Conservation (phyloP, 2,888 invertebrate species). For the Anodontia alba region DNA sequence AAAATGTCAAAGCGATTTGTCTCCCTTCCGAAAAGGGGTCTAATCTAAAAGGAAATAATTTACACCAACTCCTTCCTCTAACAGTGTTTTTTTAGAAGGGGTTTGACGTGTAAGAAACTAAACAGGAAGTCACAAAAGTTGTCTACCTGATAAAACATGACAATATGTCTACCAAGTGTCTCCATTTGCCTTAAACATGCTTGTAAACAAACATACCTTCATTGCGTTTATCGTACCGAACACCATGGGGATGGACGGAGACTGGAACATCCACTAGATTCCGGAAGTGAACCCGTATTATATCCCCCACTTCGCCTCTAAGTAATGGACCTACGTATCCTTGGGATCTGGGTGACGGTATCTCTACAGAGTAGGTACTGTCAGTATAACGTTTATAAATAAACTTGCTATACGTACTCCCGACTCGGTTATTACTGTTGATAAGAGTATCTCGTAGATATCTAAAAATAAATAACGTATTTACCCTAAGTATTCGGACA, state of each 20-base stretch:
- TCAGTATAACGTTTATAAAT: conserved; percentile 69
- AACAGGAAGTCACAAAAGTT: no score
- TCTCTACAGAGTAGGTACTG: conserved; percentile 51
- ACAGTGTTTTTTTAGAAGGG: no score
- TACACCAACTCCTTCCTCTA: no score
- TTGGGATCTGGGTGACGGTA: conserved; percentile 40
- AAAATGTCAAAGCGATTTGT: no score
- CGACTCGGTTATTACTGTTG: conserved; percentile 51
- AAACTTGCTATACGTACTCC: conserved; percentile 58
- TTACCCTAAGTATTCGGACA: no score
- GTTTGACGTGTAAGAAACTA: no score
- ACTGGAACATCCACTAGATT: conserved; percentile 44
- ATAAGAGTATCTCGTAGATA: conserved; percentile 49
- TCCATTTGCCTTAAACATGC: no score
- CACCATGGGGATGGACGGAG: conserved; percentile 65
- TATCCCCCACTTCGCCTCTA: conserved; percentile 64
- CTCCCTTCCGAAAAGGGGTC: no score
- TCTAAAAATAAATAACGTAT: conserved; percentile 24
- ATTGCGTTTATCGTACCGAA: conserved; percentile 54
- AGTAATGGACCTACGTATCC: conserved; percentile 61
- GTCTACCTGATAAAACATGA: no score
- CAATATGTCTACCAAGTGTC: no score
- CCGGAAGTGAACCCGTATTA: conserved; percentile 59
- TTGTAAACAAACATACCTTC: conserved; percentile 67
- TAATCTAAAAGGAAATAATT: no score